Conservation (phyloP, 2,797 vertebrate genomes). For the Pitangus sulphuratus region DNA sequence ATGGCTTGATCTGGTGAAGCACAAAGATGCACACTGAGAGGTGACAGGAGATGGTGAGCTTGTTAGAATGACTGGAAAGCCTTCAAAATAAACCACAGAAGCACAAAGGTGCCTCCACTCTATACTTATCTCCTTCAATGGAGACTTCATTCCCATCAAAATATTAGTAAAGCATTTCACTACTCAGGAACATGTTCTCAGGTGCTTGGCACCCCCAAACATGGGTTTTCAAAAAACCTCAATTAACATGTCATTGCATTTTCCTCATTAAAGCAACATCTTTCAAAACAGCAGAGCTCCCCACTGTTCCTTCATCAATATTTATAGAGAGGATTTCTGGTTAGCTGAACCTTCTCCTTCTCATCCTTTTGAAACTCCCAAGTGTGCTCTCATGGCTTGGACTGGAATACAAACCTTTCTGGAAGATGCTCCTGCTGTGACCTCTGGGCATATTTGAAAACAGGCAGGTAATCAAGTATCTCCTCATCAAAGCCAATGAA, state of each 20-base stretch:
- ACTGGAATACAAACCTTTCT: neutral
- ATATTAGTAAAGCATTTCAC: neutral
- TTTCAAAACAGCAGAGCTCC: neutral
- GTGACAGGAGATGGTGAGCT: neutral
- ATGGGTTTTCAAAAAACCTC: neutral
- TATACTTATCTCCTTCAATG: neutral
- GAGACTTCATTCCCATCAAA: neutral
- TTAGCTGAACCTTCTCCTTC: neutral
- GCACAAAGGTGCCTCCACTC: neutral
- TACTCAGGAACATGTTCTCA: neutral
- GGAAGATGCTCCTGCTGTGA: neutral
- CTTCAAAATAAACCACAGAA: neutral
- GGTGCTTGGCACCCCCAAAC: neutral
- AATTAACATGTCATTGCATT: neutral
- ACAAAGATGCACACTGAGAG: neutral
- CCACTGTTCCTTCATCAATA: neutral
- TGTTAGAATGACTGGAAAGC: neutral
- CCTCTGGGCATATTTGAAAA: neutral
- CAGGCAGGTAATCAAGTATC: neutral
- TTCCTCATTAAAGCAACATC: neutral
- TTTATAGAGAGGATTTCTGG: neutral
- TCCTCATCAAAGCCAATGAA: neutral
- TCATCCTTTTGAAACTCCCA: neutral
- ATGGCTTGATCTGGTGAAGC: neutral
- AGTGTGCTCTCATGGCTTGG: accelerated